Base-by-base conservation (phyloP, 2,797 vertebrate species). In the Mormyrus hasselquistii region DNA sequence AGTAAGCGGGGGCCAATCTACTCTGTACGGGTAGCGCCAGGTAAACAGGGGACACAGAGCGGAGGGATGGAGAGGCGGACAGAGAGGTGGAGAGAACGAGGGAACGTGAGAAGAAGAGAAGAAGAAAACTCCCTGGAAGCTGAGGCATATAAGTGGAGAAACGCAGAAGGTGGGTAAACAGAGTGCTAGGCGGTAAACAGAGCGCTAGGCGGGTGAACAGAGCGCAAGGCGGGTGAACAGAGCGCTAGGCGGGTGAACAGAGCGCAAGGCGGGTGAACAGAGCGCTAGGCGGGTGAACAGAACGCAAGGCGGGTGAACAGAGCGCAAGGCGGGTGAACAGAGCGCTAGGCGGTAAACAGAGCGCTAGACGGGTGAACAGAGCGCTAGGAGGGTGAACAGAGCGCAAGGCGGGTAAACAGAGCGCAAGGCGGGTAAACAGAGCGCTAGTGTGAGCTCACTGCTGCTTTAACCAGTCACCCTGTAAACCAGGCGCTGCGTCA, bases 21-120 rank as follows among this genome's bases (percentile, higher is more conserved):
- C 62, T 89, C 62, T 89, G 90, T 82, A 91, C 9, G 57, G 88
- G 87, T 57, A 90, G 91, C 52, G 88, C 89, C 92, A 93, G 92
- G 91, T 93, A 90, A 91, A 92, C 69, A 82, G 59, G 89, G 79
- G 73, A 87, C 16, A 53, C 16, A 84, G 88, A 69, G 53, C 4
- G 34, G 65, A 87, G 16, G 88, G 88, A 84, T 86, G 69, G 10
- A 84, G 84, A n/a, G 29, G 89, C 59, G 73, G 84, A 76, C 4
- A 89, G 87, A 85, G 6, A 50, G 76, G 19, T 69, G 88, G 84
- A 92, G 92, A 89, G 88, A 89, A 84, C 14, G 41, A 90, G 52
- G 52, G 88, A 91, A 90, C 89, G 73, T 90, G 87, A 87, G 87
- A 85, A 86, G 22, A 82, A 22, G 38, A 12, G 16, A 87, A 86